These are phyloP conservation scores for Melanotus villosus DNA, from an alignment of 2,888 invertebrate species.

Conservation along the genomic window DNA sequence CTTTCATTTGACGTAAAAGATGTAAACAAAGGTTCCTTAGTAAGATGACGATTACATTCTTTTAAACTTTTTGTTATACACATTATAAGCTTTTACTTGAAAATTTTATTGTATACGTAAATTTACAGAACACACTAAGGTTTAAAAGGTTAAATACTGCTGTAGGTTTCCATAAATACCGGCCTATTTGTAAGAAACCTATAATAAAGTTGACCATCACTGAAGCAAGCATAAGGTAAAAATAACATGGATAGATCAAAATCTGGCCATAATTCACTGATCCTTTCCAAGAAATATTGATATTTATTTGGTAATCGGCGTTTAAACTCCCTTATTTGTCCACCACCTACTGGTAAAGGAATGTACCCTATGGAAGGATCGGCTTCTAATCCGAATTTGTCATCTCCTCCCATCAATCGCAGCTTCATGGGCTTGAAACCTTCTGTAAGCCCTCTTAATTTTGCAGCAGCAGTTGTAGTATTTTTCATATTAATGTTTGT, in stretches of 20 bases:
- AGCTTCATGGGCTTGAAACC: too few relatives aligned
- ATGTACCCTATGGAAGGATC: not conserved
- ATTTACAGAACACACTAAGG: too few relatives aligned
- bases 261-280: constrained; percentile 58
- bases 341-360: not conserved
- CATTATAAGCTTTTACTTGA: too few relatives aligned
- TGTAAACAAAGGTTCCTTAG: too few relatives aligned
- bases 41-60: too few relatives aligned
- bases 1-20: too few relatives aligned
- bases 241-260: constrained; percentile 56
- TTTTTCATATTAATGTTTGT: too few relatives aligned
- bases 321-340: not conserved
- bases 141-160: constrained; percentile 54
- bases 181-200: constrained; percentile 56
- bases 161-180: constrained; percentile 55
- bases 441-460: too few relatives aligned
- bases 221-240: constrained; percentile 62
- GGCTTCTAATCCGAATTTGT: not conserved
- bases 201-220: constrained; percentile 63
- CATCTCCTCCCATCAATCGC: not conserved
- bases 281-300: constrained; percentile 58
- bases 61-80: too few relatives aligned
- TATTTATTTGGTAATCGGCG: constrained; percentile 49
- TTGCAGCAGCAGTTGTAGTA: too few relatives aligned
- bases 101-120: too few relatives aligned